phyloP scores from a whole-genome alignment of 2,888 invertebrate genomes.

The Plagodis pulveraria region DNA sequence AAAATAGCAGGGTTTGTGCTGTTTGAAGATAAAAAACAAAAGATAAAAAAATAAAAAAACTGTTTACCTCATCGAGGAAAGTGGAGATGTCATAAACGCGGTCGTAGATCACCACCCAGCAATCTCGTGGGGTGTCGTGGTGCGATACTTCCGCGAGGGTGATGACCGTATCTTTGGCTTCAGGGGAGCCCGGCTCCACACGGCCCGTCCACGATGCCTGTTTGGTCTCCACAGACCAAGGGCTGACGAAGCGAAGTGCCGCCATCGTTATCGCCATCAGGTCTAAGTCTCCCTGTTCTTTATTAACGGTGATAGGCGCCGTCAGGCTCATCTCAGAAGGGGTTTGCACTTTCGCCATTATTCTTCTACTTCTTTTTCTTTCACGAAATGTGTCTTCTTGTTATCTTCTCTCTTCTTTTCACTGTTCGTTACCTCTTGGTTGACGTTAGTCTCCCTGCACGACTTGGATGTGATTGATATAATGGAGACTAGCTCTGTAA shows the following conservation, averaged over 20 bases:
- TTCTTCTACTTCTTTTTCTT: slow-evolving; percentile 11
- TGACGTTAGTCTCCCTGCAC: slow-evolving; percentile 45
- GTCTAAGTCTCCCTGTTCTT: slow-evolving; percentile 67
- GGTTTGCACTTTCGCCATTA: slow-evolving; percentile 74
- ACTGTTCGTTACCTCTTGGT: slow-evolving; percentile 13
- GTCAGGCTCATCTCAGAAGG: slow-evolving; percentile 65
- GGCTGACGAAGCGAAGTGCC: slow-evolving; percentile 75
- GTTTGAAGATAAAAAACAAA: too few species aligned
- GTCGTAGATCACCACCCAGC: slow-evolving; percentile 95
- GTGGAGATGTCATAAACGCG: slow-evolving; percentile 93
- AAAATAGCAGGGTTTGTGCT: too few species aligned
- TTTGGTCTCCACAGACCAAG: slow-evolving; percentile 66
- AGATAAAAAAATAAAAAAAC: neutral
- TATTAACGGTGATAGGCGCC: slow-evolving; percentile 58
- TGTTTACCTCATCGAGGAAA: slow-evolving; percentile 88
- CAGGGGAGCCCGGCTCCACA: slow-evolving; percentile 61
- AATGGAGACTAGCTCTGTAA: slow-evolving; percentile 60
- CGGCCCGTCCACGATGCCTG: slow-evolving; percentile 52
- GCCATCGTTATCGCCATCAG: slow-evolving; percentile 78
- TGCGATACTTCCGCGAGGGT: slow-evolving; percentile 90
- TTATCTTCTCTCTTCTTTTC: slow-evolving; percentile 6
- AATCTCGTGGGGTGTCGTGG: slow-evolving; percentile 90
- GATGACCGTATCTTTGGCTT: slow-evolving; percentile 79
- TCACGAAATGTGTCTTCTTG: neutral
- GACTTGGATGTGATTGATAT: slow-evolving; percentile 52